Percentiles rank a stretch among this genome's conserved stretches.
These are phyloP conservation scores for Psephotus haematonotus DNA, from an alignment of 2,113 vertebrate species.

Conservation along the genomic window DNA sequence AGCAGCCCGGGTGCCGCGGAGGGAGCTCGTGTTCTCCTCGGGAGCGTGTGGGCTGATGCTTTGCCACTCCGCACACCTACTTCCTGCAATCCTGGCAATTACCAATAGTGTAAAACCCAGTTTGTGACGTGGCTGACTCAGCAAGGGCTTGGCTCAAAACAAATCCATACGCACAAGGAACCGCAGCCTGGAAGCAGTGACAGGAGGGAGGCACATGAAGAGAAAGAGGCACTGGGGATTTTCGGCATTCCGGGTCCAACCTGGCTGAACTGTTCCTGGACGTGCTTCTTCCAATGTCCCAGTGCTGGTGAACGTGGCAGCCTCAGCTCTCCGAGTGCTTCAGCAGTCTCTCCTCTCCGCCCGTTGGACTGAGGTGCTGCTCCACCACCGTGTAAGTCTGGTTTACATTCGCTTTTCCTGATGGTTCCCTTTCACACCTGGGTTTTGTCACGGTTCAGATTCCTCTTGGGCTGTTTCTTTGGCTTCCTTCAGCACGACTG, in stretches of 20 bases:
- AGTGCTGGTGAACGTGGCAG: not conserved
- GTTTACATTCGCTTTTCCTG: not conserved
- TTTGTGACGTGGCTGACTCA: conserved; percentile 79
- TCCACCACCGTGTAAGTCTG: conserved; percentile 28
- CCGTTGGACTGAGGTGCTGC: not conserved
- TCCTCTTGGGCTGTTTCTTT: not conserved
- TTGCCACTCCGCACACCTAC: conserved; percentile 40
- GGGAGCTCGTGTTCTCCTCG: conserved; percentile 7
- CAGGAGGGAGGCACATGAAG: conserved; percentile 34
- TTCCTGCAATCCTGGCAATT: conserved; percentile 74
- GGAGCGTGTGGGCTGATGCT: conserved; percentile 56
- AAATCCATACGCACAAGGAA: conserved; percentile 54
- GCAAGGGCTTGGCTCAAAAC: conserved; percentile 74
- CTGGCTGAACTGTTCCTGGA: not conserved
- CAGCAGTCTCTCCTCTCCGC: not conserved
- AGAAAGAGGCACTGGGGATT: not conserved
- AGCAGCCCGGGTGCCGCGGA: not conserved
- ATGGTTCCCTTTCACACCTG: not conserved
- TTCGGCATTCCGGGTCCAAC: not conserved
- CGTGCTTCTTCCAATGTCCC: not conserved
- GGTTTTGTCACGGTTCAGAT: rapidly evolving
- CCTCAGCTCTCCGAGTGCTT: rapidly evolving
- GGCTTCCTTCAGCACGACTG: not conserved
- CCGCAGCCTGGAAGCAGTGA: conserved; percentile 2
- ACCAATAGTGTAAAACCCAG: conserved; percentile 63